Percentiles rank a stretch among this genome's conserved stretches.
Evolutionary conservation across 2,888 invertebrate genomes (phyloP).

Genomic region (Cephus spinipes): DNA sequence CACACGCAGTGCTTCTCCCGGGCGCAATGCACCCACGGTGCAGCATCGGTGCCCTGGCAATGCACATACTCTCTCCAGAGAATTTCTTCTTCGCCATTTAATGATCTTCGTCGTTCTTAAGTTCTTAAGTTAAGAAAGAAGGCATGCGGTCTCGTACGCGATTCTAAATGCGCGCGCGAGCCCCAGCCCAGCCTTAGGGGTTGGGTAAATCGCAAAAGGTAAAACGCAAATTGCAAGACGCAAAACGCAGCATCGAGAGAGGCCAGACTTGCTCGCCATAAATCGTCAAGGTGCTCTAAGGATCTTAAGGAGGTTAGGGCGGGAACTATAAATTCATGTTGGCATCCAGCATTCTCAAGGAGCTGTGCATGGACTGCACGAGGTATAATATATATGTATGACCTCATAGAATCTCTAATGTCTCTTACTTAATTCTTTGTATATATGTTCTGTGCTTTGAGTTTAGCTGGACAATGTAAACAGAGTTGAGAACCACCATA

Average conservation of each 20-base stretch:
- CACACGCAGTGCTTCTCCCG: neutral
- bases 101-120: neutral
- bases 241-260: neutral
- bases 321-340: neutral
- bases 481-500: conserved; percentile 17
- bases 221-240: neutral
- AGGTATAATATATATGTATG: neutral
- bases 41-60: neutral
- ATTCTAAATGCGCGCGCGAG: neutral
- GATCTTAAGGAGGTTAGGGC: neutral
- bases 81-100: neutral
- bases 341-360: neutral
- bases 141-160: neutral
- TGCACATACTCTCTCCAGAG: neutral
- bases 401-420: neutral
- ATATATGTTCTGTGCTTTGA: neutral
- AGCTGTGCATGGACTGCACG: neutral
- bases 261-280: neutral
- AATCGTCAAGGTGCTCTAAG: neutral
- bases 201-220: neutral
- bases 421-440: neutral
- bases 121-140: neutral
- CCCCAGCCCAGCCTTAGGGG: neutral
- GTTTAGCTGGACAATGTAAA: conserved; percentile 5
- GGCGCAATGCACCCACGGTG: conserved; percentile 1